Conservation (phyloP, 2,797 vertebrate genomes). For the Spea hammondii region DNA sequence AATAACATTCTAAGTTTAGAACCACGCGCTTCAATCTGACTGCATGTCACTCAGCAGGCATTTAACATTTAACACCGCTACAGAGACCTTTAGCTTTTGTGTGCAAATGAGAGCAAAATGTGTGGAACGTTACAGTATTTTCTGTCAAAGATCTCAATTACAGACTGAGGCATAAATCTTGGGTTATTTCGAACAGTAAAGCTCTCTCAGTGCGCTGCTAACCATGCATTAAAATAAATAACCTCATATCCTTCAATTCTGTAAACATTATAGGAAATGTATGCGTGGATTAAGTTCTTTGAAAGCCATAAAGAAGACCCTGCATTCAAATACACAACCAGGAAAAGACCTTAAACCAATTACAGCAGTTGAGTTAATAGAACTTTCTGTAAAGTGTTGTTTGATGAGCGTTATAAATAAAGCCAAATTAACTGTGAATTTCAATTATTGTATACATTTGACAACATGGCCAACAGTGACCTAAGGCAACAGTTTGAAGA, state of each 20-base stretch:
- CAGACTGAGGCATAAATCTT: conserved; percentile 17
- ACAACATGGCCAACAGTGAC: too few species aligned
- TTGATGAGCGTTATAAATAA: not conserved
- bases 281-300: not conserved
- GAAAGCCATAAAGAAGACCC: not conserved
- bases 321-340: not conserved
- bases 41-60: conserved; percentile 41
- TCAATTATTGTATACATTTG: too few species aligned
- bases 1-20: conserved; percentile 49
- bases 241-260: not conserved
- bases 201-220: conserved; percentile 20
- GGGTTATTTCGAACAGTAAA: conserved; percentile 11
- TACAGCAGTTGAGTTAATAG: not conserved
- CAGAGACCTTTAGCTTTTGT: conserved; percentile 47
- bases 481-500: too few species aligned
- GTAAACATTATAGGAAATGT: not conserved
- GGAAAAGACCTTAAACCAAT: not conserved
- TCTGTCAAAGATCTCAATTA: conserved; percentile 41
- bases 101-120: conserved; percentile 34
- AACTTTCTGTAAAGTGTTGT: not conserved
- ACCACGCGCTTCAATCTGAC: conserved; percentile 25
- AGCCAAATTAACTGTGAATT: too few species aligned
- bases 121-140: conserved; percentile 31
- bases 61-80: conserved; percentile 44
- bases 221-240: conserved; percentile 33